Evolutionary conservation across 2,797 vertebrate species (phyloP).

Genomic region (Gorsachius magnificus): DNA sequence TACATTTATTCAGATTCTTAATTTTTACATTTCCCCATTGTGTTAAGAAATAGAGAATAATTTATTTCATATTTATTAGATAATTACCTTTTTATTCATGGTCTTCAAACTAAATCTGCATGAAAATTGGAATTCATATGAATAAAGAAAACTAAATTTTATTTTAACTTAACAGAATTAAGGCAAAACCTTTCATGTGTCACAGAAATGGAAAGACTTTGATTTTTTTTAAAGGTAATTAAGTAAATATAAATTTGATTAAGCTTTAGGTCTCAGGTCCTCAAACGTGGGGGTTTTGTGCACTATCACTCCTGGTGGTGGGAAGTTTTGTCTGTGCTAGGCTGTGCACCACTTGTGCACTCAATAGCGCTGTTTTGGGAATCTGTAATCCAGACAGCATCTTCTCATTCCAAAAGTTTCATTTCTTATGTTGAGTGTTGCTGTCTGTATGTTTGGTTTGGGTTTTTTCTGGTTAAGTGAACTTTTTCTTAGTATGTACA

Average conservation of each 20-base stretch:
- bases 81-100: neutral
- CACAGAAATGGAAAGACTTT: neutral
- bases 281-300: neutral
- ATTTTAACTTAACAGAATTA: neutral
- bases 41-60: neutral
- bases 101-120: neutral
- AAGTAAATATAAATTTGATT: neutral
- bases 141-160: too few species aligned
- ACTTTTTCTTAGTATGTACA: neutral
- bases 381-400: neutral
- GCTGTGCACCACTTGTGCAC: neutral
- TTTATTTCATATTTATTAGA: neutral
- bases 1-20: neutral
- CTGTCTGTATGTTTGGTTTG: neutral
- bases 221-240: neutral
- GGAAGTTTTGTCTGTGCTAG: neutral
- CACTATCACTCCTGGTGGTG: neutral
- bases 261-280: neutral
- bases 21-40: neutral
- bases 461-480: neutral
- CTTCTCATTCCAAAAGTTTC: neutral
- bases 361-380: neutral
- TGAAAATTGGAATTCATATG: neutral
- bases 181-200: neutral
- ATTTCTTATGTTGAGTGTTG: neutral